Percentiles rank a stretch among this genome's conserved stretches.
Evolutionary conservation across 2,888 invertebrate genomes (phyloP).

Genomic region (Silvanus unidentatus): DNA sequence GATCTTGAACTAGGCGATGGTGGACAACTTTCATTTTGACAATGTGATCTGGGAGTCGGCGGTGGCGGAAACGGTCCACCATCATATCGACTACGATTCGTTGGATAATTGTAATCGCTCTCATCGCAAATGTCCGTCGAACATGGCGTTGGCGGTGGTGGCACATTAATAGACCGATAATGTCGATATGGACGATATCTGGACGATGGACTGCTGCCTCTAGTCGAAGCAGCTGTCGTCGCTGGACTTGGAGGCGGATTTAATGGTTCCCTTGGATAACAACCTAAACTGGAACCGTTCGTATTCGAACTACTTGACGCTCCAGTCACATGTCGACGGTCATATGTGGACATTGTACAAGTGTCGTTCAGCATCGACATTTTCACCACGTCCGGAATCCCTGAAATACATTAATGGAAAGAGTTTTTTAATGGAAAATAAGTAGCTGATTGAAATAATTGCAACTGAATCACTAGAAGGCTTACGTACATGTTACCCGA

Average conservation of each 20-base stretch:
- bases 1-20: conserved; percentile 67
- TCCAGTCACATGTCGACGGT: conserved; percentile 59
- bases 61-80: conserved; percentile 70
- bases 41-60: conserved; percentile 69
- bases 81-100: conserved; percentile 54
- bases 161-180: conserved; percentile 64
- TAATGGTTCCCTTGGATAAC: conserved; percentile 77
- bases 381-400: conserved; percentile 51
- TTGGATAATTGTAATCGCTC: conserved; percentile 69
- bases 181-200: conserved; percentile 48
- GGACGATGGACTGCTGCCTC: conserved; percentile 52
- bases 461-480: too few relatives aligned
- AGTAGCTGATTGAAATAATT: too few relatives aligned
- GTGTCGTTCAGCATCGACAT: conserved; percentile 62
- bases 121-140: conserved; percentile 92
- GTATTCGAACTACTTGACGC: conserved; percentile 59
- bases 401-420: conserved; percentile 13
- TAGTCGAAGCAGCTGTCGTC: conserved; percentile 59
- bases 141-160: conserved; percentile 91
- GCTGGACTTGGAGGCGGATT: conserved; percentile 92
- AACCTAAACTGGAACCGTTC: conserved; percentile 50
- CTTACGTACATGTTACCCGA: too few relatives aligned
- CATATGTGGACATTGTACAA: conserved; percentile 60
- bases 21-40: conserved; percentile 66
- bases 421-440: too few relatives aligned